phyloP scores from a whole-genome alignment of 2,113 vertebrate species.

The Montifringilla adamsi region DNA sequence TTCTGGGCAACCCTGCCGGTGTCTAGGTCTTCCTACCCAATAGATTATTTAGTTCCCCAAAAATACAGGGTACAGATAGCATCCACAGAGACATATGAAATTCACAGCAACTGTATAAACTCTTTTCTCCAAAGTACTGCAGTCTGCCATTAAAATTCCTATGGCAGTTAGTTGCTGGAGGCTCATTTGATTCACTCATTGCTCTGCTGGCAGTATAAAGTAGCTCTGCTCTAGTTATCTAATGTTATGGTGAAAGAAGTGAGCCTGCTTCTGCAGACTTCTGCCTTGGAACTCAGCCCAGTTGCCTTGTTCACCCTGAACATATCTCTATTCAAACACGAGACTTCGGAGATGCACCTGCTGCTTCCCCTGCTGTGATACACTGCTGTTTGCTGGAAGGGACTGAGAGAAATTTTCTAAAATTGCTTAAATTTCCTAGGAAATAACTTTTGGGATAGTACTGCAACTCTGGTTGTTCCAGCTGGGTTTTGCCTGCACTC shows the following conservation, averaged over 20 bases:
- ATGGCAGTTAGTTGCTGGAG: background rate
- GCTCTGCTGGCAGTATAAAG: background rate
- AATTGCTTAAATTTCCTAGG: background rate
- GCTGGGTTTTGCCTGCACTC: background rate
- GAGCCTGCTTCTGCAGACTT: background rate
- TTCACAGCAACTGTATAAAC: background rate
- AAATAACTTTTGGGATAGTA: background rate
- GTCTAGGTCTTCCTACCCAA: background rate
- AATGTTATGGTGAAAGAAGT: background rate
- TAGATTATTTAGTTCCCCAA: background rate
- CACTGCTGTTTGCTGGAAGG: background rate
- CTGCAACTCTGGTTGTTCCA: background rate
- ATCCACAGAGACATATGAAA: background rate
- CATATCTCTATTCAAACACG: background rate
- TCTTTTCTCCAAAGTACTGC: background rate
- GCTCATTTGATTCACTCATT: background rate
- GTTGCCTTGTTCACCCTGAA: background rate
- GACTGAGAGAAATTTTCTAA: background rate
- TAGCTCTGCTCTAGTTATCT: background rate
- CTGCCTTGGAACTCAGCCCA: background rate
- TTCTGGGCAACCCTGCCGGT: background rate
- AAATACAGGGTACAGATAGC: background rate
- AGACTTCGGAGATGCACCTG: background rate
- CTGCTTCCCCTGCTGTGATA: background rate
- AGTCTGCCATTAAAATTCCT: background rate